A percentile compares a stretch with the other conserved stretches of the same genome.
phyloP scores from a whole-genome alignment of 2,888 invertebrate genomes.

The Drymonia ruficornis region DNA sequence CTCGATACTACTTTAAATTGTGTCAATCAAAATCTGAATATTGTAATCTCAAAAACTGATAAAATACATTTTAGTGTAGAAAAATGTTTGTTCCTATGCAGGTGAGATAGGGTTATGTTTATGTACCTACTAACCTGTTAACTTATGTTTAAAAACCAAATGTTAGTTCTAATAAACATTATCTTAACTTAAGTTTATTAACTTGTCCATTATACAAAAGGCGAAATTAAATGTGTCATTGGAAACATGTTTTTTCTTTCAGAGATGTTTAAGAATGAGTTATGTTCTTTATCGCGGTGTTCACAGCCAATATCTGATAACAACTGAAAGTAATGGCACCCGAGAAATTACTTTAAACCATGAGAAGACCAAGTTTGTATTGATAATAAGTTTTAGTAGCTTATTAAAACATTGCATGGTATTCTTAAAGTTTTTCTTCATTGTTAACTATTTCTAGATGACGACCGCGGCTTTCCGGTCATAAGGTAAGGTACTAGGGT shows the following conservation, averaged over 20 bases:
- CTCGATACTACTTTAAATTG: too few species aligned
- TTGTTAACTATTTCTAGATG: too few species aligned
- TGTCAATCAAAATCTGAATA: conserved; percentile 7
- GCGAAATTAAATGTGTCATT: not conserved
- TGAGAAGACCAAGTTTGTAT: conserved; percentile 85
- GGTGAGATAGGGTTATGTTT: conserved; percentile 40
- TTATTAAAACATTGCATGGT: too few species aligned
- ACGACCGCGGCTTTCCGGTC: too few species aligned
- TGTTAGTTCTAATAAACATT: not conserved
- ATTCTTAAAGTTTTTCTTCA: too few species aligned
- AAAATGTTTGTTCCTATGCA: conserved; percentile 47
- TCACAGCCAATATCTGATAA: conserved; percentile 63
- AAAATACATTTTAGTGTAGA: conserved; percentile 10
- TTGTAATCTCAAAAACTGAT: conserved; percentile 10
- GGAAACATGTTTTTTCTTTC: conserved; percentile 23
- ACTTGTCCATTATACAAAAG: too few species aligned
- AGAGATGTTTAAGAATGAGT: conserved; percentile 51
- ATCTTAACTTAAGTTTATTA: too few species aligned
- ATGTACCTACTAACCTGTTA: not conserved
- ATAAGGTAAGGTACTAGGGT: too few species aligned
- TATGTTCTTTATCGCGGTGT: conserved; percentile 42
- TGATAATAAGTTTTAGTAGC: not conserved
- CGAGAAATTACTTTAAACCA: conserved; percentile 84
- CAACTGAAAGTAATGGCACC: conserved; percentile 75
- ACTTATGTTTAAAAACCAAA: too few species aligned